phyloP scores from a whole-genome alignment of 2,888 invertebrate genomes.

The Poecilobothrus nobilitatus region DNA sequence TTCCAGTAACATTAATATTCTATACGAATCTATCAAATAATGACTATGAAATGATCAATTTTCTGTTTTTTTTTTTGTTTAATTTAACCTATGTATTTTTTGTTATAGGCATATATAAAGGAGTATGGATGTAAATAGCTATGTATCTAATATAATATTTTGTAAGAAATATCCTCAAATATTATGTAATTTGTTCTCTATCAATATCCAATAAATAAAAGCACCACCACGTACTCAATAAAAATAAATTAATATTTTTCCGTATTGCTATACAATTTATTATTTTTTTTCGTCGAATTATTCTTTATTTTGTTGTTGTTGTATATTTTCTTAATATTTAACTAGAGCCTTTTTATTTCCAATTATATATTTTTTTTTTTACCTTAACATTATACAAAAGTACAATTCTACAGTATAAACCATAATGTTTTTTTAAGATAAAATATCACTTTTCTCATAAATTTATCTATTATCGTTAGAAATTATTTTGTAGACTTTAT shows the following conservation, averaged over 20 bases:
- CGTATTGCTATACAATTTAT: no score
- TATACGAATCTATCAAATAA: neutral
- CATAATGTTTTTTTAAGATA: no score
- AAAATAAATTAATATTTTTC: conserved; percentile 2
- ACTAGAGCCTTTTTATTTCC: no score
- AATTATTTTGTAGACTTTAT: no score
- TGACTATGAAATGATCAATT: neutral
- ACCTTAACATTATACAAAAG: no score
- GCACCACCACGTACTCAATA: conserved; percentile 3
- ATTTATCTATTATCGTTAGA: no score
- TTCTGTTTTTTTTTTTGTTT: neutral
- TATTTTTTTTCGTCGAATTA: neutral
- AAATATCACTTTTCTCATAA: no score
- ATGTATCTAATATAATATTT: no score
- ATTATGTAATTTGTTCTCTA: conserved; percentile 1
- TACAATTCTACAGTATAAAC: no score
- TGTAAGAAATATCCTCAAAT: neutral
- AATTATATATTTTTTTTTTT: no score
- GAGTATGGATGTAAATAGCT: neutral
- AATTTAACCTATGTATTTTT: neutral
- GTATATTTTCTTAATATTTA: no score
- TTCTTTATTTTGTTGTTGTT: no score
- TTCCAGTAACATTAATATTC: neutral
- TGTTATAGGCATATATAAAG: neutral
- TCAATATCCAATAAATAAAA: conserved; percentile 4